These are phyloP conservation scores for Aphaenogaster ashmeadi DNA, from an alignment of 1,140 invertebrate genomes.

Conservation along the genomic window DNA sequence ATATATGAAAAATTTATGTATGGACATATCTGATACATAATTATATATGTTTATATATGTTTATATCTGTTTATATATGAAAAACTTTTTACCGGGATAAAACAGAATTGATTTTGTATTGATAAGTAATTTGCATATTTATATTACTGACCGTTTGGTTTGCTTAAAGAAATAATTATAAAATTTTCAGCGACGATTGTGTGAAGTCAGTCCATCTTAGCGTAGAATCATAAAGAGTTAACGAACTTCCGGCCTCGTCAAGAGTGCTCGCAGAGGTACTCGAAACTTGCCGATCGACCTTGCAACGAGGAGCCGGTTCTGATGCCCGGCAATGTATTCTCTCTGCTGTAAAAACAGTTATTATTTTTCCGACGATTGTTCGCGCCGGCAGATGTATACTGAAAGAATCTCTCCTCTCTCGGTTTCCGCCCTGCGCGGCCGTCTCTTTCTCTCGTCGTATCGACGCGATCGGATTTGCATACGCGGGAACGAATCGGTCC, in stretches of 20 bases:
- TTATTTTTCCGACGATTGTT: conserved; percentile 84
- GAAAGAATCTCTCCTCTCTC: conserved; percentile 73
- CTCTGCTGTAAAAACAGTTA: conserved; percentile 83
- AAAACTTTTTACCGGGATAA: too few relatives aligned
- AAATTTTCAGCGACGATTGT: not conserved
- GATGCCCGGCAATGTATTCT: conserved; percentile 77
- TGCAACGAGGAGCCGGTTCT: conserved; percentile 71
- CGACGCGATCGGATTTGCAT: conserved; percentile 81
- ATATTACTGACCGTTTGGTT: not conserved
- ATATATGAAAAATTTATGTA: too few relatives aligned
- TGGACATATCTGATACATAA: too few relatives aligned
- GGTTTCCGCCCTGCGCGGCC: conserved; percentile 46
- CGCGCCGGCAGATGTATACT: conserved; percentile 82
- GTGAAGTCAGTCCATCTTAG: not conserved
- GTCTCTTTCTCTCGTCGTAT: conserved; percentile 47
- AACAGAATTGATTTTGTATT: not conserved
- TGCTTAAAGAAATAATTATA: conserved; percentile 20
- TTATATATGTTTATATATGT: too few relatives aligned
- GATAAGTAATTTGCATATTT: conserved; percentile 4
- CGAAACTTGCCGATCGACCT: conserved; percentile 47
- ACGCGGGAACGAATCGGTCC: conserved; percentile 81
- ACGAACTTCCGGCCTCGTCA: conserved; percentile 29
- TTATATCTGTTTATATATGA: too few relatives aligned
- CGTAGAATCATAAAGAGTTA: conserved; percentile 18
- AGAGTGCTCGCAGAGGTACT: conserved; percentile 36